These are phyloP conservation scores for Micrastur ruficollis DNA, from an alignment of 2,797 vertebrate genomes.

Conservation along the genomic window DNA sequence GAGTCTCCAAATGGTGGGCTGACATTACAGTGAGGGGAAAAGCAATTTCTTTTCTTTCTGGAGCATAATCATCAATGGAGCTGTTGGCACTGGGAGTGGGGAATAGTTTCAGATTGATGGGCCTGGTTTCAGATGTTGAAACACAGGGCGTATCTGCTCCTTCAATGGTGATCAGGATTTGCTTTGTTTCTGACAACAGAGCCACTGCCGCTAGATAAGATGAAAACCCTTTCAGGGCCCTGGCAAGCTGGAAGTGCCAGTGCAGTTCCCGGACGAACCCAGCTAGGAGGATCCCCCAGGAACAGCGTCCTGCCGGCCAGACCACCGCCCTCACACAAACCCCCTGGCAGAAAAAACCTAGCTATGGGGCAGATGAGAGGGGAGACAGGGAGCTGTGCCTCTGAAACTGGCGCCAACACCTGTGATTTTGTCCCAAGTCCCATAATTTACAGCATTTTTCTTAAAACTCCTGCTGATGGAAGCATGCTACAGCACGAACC, in stretches of 20 bases:
- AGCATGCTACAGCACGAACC: not conserved
- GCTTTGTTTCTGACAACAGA: conserved; percentile 37
- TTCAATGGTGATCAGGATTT: conserved; percentile 2
- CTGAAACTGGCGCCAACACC: not conserved
- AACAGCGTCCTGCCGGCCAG: not conserved
- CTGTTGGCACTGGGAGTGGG: not conserved
- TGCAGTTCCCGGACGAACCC: not conserved
- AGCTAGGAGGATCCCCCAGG: not conserved
- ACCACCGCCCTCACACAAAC: not conserved
- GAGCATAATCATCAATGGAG: not conserved
- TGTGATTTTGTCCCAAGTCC: not conserved
- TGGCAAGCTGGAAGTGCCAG: not conserved
- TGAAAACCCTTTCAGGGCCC: not conserved
- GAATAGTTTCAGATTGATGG: conserved; percentile 43
- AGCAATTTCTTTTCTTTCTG: conserved; percentile 48
- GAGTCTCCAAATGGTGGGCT: conserved; percentile 20
- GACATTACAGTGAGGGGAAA: conserved; percentile 21
- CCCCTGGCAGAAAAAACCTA: not conserved
- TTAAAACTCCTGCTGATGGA: not conserved
- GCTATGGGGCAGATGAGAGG: not conserved
- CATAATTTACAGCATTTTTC: not conserved
- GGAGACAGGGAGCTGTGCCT: not conserved
- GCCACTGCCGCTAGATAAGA: not conserved
- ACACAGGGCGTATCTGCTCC: not conserved
- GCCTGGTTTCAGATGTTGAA: conserved; percentile 35